Base-by-base conservation (phyloP, 1,140 invertebrate species). In the Drosophila fuyamai region DNA sequence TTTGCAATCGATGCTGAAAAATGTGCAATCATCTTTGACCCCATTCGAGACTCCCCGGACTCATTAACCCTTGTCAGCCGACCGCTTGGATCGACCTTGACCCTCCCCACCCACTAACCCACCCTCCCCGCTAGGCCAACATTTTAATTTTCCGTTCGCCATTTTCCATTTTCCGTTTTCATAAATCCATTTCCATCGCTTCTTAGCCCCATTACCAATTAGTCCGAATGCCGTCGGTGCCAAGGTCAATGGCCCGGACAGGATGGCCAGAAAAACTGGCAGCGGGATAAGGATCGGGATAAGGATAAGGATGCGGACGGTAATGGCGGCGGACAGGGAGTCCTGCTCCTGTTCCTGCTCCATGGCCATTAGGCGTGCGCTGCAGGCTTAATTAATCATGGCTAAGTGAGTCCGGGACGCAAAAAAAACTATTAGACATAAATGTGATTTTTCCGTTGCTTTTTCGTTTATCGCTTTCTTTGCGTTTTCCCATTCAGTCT, bases 371-470 rank as follows among this genome's bases (percentile, higher is more conserved):
- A 85, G 81, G 74, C 81, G 82, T 81, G 61, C 70, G 75, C 82
- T 86, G 67, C 79, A 76, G 78, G 78, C 66, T 72, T 85, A 85
- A 85, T 85, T 85, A 85, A 85, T 85, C 82, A 85, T 72, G 62
- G 82, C 74, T 79, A 72, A 86, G 82, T 86, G 82, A 76, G 74
- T 75, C 50, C 61, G 27, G 43, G 40, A 46, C 72, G 27, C 44
- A 47, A 38, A 70, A 66, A 79, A 80, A 79, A 75, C 65, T 76
- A 74, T 72, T 86, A 79, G 79, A 79, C 82, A 86, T 86, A 86
- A 86, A 86, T 86, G 82, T 88, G 75, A 79, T 79, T 75, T 77
- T 50, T 66, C 58, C 57, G 55, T 72, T 43, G 68, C 23, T 62
- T 44, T 57, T n/a, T 63, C 56, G 50, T 55, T 76, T 63, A 53